A percentile compares a stretch with the other conserved stretches of the same genome.
Conservation (phyloP, 2,888 invertebrate genomes). For the Parelbella ahira region DNA sequence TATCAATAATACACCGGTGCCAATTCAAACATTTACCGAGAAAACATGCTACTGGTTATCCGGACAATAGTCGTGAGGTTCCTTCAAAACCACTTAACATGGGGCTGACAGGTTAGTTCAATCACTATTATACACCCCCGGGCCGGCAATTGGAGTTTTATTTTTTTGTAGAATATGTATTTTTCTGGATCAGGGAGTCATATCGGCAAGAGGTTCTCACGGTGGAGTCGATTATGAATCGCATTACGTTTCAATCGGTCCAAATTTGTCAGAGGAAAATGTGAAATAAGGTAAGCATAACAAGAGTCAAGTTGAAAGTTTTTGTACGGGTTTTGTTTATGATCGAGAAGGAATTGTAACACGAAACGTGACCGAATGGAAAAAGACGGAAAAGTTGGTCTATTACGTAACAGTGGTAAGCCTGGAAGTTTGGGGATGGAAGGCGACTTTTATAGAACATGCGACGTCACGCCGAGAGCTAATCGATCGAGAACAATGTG, state of each 20-base stretch:
- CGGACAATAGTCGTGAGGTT: conserved; percentile 66
- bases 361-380: conserved; percentile 29
- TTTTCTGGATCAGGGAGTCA: conserved; percentile 59
- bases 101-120: conserved; percentile 80
- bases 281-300: conserved; percentile 2
- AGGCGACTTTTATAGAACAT: conserved; percentile 49
- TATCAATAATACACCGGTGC: conserved; percentile 64
- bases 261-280: conserved; percentile 9
- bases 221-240: conserved; percentile 39
- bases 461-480: conserved; percentile 59
- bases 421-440: conserved; percentile 36
- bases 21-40: conserved; percentile 74
- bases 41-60: conserved; percentile 75
- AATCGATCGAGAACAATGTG: conserved; percentile 77
- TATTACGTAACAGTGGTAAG: conserved; percentile 26
- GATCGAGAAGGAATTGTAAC: conserved; percentile 22
- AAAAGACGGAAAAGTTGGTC: conserved; percentile 23
- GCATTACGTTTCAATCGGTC: conserved; percentile 15
- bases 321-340: conserved; percentile 12
- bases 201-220: conserved; percentile 61
- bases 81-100: conserved; percentile 78
- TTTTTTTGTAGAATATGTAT: conserved; percentile 63
- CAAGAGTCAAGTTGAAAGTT: conserved; percentile 4
- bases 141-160: conserved; percentile 66
- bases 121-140: conserved; percentile 72